These are phyloP conservation scores for Varanus komodoensis DNA, from an alignment of 2,113 vertebrate genomes.

Conservation along the genomic window DNA sequence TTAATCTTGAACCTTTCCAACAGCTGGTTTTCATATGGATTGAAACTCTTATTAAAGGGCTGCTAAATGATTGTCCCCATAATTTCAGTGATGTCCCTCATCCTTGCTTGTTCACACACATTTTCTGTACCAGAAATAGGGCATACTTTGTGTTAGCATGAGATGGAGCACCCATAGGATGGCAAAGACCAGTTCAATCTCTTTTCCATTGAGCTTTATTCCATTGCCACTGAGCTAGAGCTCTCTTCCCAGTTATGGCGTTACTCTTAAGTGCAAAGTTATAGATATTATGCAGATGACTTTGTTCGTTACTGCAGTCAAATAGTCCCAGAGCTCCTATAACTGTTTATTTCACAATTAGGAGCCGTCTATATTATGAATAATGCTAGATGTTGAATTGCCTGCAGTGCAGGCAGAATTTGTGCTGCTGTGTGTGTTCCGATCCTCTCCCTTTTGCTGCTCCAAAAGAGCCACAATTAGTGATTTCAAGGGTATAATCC, in stretches of 20 bases:
- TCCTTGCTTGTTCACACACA: slow-evolving; percentile 36
- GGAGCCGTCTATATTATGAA: slow-evolving; percentile 29
- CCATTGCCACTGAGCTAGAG: slow-evolving; percentile 7
- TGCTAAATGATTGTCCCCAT: slow-evolving; percentile 5
- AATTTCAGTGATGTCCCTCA: slow-evolving; percentile 17
- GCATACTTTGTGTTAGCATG: slow-evolving; percentile 26
- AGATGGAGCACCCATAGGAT: slow-evolving; percentile 11
- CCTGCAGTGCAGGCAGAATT: slow-evolving; percentile 37
- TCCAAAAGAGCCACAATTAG: slow-evolving; percentile 28
- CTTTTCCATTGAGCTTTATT: slow-evolving; percentile 14
- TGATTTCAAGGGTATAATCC: slow-evolving; percentile 39
- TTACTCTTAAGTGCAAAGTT: not conserved
- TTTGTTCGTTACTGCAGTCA: slow-evolving; percentile 20
- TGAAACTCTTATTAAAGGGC: not conserved
- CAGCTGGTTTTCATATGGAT: not conserved
- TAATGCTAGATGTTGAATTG: slow-evolving; percentile 21
- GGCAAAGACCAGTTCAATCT: not conserved
- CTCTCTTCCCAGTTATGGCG: slow-evolving; percentile 20
- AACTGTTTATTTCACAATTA: not conserved
- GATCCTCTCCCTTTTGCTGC: not conserved
- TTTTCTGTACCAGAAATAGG: slow-evolving; percentile 44
- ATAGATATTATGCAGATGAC: slow-evolving; percentile 41
- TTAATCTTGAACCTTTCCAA: not conserved
- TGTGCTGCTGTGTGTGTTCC: slow-evolving; percentile 25
- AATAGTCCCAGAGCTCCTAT: slow-evolving; percentile 30